Base-by-base conservation (phyloP, 2,113 vertebrate genomes). In the Zosterops borbonicus region DNA sequence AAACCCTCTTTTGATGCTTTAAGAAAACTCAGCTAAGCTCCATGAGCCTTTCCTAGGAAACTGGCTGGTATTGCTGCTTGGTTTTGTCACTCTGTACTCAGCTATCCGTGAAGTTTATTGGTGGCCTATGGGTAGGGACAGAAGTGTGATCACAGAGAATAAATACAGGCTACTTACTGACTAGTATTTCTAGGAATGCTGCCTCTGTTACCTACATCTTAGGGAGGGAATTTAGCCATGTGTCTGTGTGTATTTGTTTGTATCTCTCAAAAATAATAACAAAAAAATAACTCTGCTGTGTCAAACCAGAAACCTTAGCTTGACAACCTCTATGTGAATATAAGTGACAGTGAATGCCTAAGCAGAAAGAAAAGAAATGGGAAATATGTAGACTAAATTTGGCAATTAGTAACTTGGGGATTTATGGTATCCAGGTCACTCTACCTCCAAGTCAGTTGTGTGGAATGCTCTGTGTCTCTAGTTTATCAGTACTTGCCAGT, bases 401-500 rank as follows among this genome's bases (percentile, higher is more conserved):
- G 79, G 55, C 84, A 93, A 88, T 95, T 33, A 74, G 75, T 83
- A 90, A 94, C 85, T 73, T 2, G 1, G 41, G 53, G 79, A 67
- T 86, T 94, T 88, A 33, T 65, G 44, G 31, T 49, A 73, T 68
- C 31, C 37, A 62, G 50, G 31, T 21, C 25, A 13, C 41, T 42
- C 75, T 64, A 5, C 65, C 64, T 76, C 23, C 58, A 50, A 44
- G 58, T 46, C 83, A 76, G 6, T 64, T 71, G 31, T 29, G n/a
- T 83, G 33, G 59, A 62, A 35, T 39, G 42, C 29, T 89, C 63
- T 2, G 0, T 82, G 68, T 95, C 69, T 89, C 67, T 55, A 24
- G 31, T 80, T 94, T 89, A 90, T 95, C 79, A 42, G 29, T 90
- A 35, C 93, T 94, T 96, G 53, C 68, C 58, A 69, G 19, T 62